These are phyloP conservation scores for Tachina fera DNA, from an alignment of 2,888 invertebrate genomes.

Conservation along the genomic window DNA sequence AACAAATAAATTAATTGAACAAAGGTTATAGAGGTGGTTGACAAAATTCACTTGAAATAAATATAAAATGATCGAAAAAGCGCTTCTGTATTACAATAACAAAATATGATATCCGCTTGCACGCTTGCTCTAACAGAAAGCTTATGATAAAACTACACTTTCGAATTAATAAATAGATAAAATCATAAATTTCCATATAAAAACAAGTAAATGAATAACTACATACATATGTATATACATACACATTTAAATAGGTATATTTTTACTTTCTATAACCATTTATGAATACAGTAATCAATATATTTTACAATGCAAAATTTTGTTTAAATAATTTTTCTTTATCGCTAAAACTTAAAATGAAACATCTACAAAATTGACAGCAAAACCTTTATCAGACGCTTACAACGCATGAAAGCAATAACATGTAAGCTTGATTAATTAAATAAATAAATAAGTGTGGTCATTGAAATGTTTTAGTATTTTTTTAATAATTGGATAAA, in stretches of 20 bases:
- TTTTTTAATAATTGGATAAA: too few relatives aligned
- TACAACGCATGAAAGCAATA: too few relatives aligned
- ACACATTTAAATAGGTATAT: slow-evolving; percentile 15
- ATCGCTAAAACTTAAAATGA: neutral
- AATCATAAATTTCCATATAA: slow-evolving; percentile 2
- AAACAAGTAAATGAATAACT: slow-evolving; percentile 6
- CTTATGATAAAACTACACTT: slow-evolving; percentile 52
- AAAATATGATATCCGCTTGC: slow-evolving; percentile 41
- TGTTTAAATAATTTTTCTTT: slow-evolving; percentile 2
- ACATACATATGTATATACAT: neutral
- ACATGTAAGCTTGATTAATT: too few relatives aligned
- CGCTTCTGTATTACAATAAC: slow-evolving; percentile 32
- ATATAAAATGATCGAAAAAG: slow-evolving; percentile 40
- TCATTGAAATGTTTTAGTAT: too few relatives aligned
- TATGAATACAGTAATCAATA: slow-evolving; percentile 17
- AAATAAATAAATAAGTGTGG: too few relatives aligned
- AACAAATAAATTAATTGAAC: neutral
- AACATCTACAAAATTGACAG: neutral
- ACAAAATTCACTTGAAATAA: slow-evolving; percentile 41
- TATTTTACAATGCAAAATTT: slow-evolving; percentile 26
- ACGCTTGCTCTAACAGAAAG: slow-evolving; percentile 47
- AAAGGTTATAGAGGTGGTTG: neutral
- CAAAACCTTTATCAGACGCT: too few relatives aligned
- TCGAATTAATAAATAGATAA: neutral
- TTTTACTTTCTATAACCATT: slow-evolving; percentile 53